Percentiles rank a stretch among this genome's conserved stretches.
phyloP scores from a whole-genome alignment of 2,888 invertebrate species.

The Escarpia spicata region DNA sequence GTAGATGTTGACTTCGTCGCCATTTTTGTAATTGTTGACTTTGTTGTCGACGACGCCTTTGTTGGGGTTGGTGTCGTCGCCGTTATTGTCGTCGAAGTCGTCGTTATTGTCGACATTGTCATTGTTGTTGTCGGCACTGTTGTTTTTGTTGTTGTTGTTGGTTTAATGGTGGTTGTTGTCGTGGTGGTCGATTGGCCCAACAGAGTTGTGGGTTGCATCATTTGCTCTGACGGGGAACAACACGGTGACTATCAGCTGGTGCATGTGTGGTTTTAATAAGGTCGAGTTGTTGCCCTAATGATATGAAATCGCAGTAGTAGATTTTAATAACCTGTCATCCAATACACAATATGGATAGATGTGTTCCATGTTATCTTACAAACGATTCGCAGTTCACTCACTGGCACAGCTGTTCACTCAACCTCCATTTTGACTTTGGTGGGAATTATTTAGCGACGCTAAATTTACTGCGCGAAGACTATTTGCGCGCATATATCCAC shows the following conservation, averaged over 20 bases:
- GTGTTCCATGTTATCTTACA: too few species aligned
- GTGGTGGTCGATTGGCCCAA: not conserved
- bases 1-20: not conserved
- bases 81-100: not conserved
- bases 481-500: too few species aligned
- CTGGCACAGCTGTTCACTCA: too few species aligned
- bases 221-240: not conserved
- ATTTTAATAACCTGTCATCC: not conserved
- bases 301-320: not conserved
- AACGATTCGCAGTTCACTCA: too few species aligned
- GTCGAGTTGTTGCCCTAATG: not conserved
- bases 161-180: not conserved
- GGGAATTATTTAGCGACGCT: too few species aligned
- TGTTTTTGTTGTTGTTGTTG: not conserved
- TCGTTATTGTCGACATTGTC: not conserved
- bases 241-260: not conserved
- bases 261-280: not conserved
- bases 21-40: not conserved
- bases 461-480: too few species aligned
- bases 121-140: not conserved
- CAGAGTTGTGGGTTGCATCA: not conserved
- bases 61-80: not conserved
- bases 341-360: too few species aligned
- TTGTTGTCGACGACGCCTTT: not conserved
- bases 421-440: too few species aligned